Base-by-base conservation (phyloP, 1,140 invertebrate genomes). In the Holcopasites calliopsidis region DNA sequence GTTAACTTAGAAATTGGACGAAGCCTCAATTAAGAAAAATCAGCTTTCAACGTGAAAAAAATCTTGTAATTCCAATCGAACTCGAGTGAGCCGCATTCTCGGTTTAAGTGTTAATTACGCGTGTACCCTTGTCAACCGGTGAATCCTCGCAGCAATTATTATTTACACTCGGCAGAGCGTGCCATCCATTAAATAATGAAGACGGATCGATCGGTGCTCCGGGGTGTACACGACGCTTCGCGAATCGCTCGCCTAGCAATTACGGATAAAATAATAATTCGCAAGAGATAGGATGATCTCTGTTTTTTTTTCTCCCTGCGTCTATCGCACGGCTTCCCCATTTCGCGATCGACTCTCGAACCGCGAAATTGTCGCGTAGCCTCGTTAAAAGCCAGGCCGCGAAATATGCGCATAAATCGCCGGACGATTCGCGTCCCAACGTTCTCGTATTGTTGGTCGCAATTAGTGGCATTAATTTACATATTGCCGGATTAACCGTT, bases 401-500 rank as follows among this genome's bases (percentile, higher is more conserved):
- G 42, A 77, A 83, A 83, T 82, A 84, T 83, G 60, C 70, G 70
- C 72, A 84, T 83, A 83, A 84, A 83, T 83, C 80, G 70, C 8
- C 38, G 52, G 31, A 54, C 66, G 60, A 78, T 69, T 69, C 71
- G 71, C 52, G 60, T 44, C 40, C 61, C 65, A 80, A 75, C 54
- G 58, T 60, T 79, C 71, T 13, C 42, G 86, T 88, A 88, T 88
- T 88, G 87, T 87, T 80, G 80, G 64, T 85, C 77, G 86, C 85
- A 88, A 89, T 88, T 89, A 88, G 86, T 82, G 86, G 69, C 79
- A 84, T 85, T 81, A 85, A 84, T 86, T 87, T 87, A 86, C 87
- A 89, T 88, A 88, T 85, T 82, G 79, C 79, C 65, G 87, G 86
- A 89, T 88, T 89, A 87, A 87, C 86, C 83, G 81, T 85, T 88